Evolutionary conservation across 2,888 invertebrate species (phyloP).

Genomic region (Phasia obesa): DNA sequence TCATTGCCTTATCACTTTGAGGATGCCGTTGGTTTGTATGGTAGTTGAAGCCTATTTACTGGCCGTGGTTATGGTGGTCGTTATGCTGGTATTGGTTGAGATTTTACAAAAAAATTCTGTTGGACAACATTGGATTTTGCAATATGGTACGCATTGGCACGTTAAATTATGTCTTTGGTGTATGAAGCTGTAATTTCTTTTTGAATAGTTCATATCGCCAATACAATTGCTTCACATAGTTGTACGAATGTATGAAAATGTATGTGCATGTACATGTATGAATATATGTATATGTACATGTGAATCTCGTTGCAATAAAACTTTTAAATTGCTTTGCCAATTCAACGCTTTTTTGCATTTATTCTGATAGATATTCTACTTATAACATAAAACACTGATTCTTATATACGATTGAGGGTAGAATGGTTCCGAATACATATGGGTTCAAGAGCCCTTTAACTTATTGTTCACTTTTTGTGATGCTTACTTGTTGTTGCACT

Average conservation of each 20-base stretch:
- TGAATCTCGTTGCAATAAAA: conserved; percentile 71
- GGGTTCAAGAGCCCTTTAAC: conserved; percentile 22
- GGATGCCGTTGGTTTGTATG: conserved; percentile 5
- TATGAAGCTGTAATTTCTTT: conserved; percentile 6
- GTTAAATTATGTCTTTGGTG: conserved; percentile 19
- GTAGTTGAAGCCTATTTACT: neutral
- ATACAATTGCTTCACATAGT: conserved; percentile 17
- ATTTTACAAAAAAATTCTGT: conserved; percentile 28
- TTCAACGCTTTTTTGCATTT: conserved; percentile 71
- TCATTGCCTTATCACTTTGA: neutral
- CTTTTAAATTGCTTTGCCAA: conserved; percentile 74
- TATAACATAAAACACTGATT: neutral
- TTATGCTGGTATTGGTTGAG: conserved; percentile 9
- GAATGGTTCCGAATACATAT: neutral
- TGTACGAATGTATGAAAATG: neutral
- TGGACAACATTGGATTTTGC: conserved; percentile 47
- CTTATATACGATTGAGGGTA: neutral
- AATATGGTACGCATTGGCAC: conserved; percentile 57
- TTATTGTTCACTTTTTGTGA: conserved; percentile 59
- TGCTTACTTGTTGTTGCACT: conserved; percentile 14
- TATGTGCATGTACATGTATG: neutral
- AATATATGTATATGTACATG: neutral
- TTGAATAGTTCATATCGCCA: conserved; percentile 16
- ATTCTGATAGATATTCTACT: conserved; percentile 18
- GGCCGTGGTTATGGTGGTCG: conserved; percentile 11